phyloP scores from a whole-genome alignment of 2,113 vertebrate genomes.

The Phalacrocorax aristotelis region DNA sequence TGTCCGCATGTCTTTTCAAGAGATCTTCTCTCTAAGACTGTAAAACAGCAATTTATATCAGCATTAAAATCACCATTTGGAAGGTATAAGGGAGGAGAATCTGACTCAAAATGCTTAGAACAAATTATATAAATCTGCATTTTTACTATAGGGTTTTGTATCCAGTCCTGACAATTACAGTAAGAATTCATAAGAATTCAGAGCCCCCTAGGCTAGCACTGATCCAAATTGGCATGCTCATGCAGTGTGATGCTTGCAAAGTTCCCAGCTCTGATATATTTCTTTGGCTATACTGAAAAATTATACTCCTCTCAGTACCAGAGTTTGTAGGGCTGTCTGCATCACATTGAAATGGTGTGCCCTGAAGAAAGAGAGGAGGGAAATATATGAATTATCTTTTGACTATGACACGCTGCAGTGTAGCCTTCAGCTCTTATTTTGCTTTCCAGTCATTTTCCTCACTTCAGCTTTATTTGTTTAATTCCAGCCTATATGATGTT shows the following conservation, averaged over 20 bases:
- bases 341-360: not conserved
- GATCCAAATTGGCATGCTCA: not conserved
- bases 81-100: not conserved
- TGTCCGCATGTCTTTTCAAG: not conserved
- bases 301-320: not conserved
- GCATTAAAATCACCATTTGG: not conserved
- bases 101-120: not conserved
- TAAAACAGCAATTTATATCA: not conserved
- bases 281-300: not conserved
- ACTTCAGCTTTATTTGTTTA: constrained; percentile 24
- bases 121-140: not conserved
- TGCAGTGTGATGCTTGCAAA: not conserved
- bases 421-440: constrained; percentile 16
- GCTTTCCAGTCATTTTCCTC: not conserved
- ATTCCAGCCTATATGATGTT: not conserved
- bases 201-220: not conserved
- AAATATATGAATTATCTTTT: constrained; percentile 10
- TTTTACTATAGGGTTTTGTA: not conserved
- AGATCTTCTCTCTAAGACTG: not conserved
- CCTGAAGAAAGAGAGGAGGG: not conserved
- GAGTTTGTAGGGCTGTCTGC: not conserved
- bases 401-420: not conserved
- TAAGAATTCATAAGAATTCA: not conserved
- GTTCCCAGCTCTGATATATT: not conserved
- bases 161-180: not conserved